Percentiles rank a stretch among this genome's conserved stretches.
Evolutionary conservation across 2,888 invertebrate species (phyloP).

Genomic region (Pyrgus malvae): DNA sequence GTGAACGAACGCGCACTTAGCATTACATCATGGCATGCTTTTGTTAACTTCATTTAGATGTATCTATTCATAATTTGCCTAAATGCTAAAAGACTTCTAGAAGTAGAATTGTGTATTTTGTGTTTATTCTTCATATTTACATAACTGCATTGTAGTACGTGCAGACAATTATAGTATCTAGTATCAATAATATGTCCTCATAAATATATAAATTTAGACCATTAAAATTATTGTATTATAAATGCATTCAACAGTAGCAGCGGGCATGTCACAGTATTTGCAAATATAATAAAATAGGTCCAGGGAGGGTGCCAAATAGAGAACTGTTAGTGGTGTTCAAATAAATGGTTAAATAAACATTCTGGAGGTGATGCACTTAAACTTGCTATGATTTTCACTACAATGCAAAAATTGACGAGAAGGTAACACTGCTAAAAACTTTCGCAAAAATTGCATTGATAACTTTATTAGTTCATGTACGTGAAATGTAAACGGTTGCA

Average conservation of each 20-base stretch:
- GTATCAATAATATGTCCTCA: too few species aligned
- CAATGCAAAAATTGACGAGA: slow-evolving; percentile 41
- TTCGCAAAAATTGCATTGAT: slow-evolving; percentile 39
- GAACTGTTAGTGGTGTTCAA: slow-evolving; percentile 23
- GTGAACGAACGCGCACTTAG: slow-evolving; percentile 28
- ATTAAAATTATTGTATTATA: too few species aligned
- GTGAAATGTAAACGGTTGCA: slow-evolving; percentile 26
- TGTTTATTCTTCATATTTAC: too few species aligned
- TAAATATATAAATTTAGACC: too few species aligned
- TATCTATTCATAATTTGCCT: neutral
- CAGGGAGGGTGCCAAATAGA: too few species aligned
- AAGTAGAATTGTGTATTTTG: too few species aligned
- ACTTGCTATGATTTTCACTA: slow-evolving; percentile 41
- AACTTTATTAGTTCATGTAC: slow-evolving; percentile 40
- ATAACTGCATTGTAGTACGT: too few species aligned
- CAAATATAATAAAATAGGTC: too few species aligned
- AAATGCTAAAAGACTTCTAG: too few species aligned
- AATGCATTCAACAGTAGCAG: too few species aligned
- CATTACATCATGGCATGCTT: slow-evolving; percentile 31
- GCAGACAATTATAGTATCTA: too few species aligned
- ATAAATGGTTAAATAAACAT: slow-evolving; percentile 32
- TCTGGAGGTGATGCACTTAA: slow-evolving; percentile 30
- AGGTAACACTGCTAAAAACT: slow-evolving; percentile 38
- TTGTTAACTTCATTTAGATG: neutral
- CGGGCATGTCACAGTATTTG: too few species aligned